Percentiles rank a stretch among this genome's conserved stretches.
Evolutionary conservation across 2,888 invertebrate species (phyloP).

Genomic region (Acronicta aceris): DNA sequence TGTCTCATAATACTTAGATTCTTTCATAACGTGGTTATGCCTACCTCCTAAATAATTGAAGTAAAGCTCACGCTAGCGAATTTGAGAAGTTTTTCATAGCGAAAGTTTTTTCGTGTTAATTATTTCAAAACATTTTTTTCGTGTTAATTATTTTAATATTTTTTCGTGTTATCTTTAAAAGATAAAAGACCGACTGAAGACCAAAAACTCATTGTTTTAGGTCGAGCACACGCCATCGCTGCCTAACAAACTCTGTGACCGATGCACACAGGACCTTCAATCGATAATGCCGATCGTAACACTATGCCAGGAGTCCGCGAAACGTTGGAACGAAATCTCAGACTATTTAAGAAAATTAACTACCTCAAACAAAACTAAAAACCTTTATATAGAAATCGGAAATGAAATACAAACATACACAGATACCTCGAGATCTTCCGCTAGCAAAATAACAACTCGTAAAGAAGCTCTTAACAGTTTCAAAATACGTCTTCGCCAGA

Average conservation of each 20-base stretch:
- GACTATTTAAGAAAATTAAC: conserved; percentile 51
- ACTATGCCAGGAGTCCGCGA: conserved; percentile 63
- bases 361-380: conserved; percentile 54
- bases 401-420: conserved; percentile 42
- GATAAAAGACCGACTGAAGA: conserved; percentile 34
- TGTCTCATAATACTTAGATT: too few species aligned
- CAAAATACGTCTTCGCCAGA: conserved; percentile 31
- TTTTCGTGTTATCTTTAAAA: conserved; percentile 1
- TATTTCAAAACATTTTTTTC: not conserved
- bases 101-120: not conserved
- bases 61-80: too few species aligned
- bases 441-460: conserved; percentile 34
- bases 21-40: too few species aligned
- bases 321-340: conserved; percentile 63
- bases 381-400: conserved; percentile 58
- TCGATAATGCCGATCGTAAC: conserved; percentile 62
- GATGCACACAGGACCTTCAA: conserved; percentile 57
- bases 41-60: too few species aligned
- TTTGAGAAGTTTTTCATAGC: not conserved
- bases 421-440: conserved; percentile 37
- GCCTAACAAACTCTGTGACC: conserved; percentile 66
- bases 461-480: conserved; percentile 50
- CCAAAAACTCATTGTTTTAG: conserved; percentile 71
- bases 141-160: not conserved
- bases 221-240: conserved; percentile 64